Percentiles rank a stretch among this genome's conserved stretches.
phyloP scores from a whole-genome alignment of 2,888 invertebrate genomes.

The Eupithecia pulchellata region DNA sequence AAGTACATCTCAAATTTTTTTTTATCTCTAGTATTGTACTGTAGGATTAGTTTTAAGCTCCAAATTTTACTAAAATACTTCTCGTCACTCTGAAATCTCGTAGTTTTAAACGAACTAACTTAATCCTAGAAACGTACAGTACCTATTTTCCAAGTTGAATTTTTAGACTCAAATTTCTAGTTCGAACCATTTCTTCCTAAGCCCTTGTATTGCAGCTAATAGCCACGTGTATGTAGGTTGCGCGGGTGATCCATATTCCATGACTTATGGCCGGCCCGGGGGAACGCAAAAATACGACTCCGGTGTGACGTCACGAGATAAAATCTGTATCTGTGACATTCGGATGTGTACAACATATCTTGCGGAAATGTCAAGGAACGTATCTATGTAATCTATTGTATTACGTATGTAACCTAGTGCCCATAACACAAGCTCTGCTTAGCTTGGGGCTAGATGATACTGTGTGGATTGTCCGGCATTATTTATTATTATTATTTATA shows the following conservation, averaged over 20 bases:
- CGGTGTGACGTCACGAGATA: slow-evolving; percentile 53
- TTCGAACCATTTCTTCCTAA: neutral
- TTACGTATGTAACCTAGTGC: no score
- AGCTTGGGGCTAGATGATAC: no score
- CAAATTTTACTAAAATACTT: neutral
- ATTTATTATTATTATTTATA: no score
- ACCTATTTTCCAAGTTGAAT: neutral
- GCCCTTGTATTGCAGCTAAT: slow-evolving; percentile 40
- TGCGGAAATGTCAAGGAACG: neutral
- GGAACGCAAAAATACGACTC: slow-evolving; percentile 64
- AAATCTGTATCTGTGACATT: slow-evolving; percentile 40
- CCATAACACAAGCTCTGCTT: no score
- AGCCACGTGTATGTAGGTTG: slow-evolving; percentile 52
- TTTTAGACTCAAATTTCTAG: neutral
- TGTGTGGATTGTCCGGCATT: no score
- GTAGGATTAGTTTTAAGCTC: neutral
- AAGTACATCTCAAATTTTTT: neutral
- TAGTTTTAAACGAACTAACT: neutral
- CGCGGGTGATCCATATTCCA: slow-evolving; percentile 70
- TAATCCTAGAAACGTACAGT: neutral
- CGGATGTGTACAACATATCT: slow-evolving; percentile 9
- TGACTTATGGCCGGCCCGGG: slow-evolving; percentile 70
- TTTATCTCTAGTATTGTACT: no score
- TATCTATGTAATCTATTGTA: no score
- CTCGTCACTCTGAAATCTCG: neutral